Evolutionary conservation across 2,888 invertebrate species (phyloP), one percentile per base, ranked within the genome.

Genomic region (Rhorus exstirpatorius): DNA sequence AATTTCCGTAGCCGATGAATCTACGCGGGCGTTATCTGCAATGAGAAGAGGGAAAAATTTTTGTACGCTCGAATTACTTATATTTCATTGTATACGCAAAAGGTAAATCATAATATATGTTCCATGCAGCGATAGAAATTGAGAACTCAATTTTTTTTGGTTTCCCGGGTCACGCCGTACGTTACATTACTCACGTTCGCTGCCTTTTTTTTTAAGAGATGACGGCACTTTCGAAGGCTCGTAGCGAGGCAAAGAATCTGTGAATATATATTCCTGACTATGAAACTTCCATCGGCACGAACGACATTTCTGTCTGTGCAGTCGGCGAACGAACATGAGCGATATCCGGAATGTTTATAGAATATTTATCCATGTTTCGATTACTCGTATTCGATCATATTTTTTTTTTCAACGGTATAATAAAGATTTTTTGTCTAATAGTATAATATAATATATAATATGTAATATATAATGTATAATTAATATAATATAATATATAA

Each of bases 261-360:
- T 44, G 4, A 8, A 1, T 19, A 19, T n/a, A 17, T 31, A 17
- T 58, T 58, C 17, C 35, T 35, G 35, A 35, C 58, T 14, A n/a
- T 17, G 35, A 58, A 17, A 26, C 35, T 8, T 35, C 35, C 17
- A 10, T 14, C 4, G 58, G 14, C 8, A 17, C 17, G 7, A 58
- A 35, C 17, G 58, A 17, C 14, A 58, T 35, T 8, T 35, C 35
- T 17, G 14, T 35, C 17, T 58, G 17, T 35, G 31, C 35, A 7
- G 58, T 58, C n/a, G 35, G 58, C 17, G 58, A 58, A 35, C 35
- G 7, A 58, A 58, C n/a, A 58, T 17, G 14, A 58, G 58, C 58
- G 35, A 58, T 58, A 58, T 58, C 58, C 35, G 35, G 8, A 35
- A 58, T 58, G 7, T 35, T 58, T 6, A 58, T 19, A 58, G 35